Conservation (phyloP, 2,888 invertebrate species). For the Polydrusus cervinus region DNA sequence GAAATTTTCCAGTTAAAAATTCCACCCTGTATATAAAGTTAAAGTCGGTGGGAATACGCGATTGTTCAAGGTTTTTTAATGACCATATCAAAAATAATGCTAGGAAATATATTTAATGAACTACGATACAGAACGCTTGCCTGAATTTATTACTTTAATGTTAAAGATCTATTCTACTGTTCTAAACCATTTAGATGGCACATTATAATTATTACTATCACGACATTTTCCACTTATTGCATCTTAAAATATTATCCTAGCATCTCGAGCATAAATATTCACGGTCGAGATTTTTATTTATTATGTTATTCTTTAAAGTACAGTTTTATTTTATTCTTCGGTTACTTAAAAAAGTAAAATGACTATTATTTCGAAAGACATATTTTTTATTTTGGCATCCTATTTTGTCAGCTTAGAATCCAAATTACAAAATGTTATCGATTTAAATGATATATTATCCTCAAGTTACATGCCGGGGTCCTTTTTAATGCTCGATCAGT, state of each 20-base stretch:
- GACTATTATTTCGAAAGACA: constrained; percentile 2
- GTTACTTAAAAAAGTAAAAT: constrained; percentile 2
- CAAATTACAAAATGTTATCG: constrained; percentile 59
- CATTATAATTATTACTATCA: not conserved
- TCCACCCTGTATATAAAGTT: no score
- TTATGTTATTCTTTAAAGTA: not conserved
- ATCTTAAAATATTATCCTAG: not conserved
- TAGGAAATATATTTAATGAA: no score
- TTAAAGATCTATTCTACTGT: no score
- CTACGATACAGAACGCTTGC: no score
- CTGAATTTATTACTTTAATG: no score
- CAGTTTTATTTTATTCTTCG: constrained; percentile 7
- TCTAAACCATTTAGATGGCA: not conserved
- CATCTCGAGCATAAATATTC: constrained; percentile 1
- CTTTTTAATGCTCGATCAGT: constrained; percentile 73
- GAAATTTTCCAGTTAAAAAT: no score
- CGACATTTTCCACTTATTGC: constrained; percentile 4
- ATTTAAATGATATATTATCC: constrained; percentile 80
- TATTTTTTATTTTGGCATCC: not conserved
- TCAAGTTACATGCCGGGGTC: constrained; percentile 82
- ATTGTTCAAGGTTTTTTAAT: no score
- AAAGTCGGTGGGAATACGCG: no score
- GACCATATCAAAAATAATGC: no score
- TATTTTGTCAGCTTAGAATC: not conserved
- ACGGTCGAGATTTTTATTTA: constrained; percentile 7